Evolutionary conservation across 2,888 invertebrate species (phyloP).

Genomic region (Eupithecia pulchellata): DNA sequence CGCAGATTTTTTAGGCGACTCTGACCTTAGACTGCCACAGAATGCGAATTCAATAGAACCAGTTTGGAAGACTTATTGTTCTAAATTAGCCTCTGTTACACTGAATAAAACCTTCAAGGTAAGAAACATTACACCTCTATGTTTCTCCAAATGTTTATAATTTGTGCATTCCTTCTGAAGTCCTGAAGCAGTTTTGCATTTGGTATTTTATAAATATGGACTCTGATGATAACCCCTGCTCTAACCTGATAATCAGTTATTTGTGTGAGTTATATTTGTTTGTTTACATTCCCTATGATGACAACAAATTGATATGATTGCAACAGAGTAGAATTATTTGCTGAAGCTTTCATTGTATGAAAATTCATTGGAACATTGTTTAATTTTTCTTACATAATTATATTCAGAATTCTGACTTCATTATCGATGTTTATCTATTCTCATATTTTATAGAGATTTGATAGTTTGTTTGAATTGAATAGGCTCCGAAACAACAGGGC

Average conservation of each 20-base stretch:
- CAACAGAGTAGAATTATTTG: background rate
- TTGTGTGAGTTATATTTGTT: constrained; percentile 11
- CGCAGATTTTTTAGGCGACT: constrained; percentile 34
- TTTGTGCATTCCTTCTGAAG: background rate
- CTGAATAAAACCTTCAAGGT: background rate
- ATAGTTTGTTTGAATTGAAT: no score
- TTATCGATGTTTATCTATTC: no score
- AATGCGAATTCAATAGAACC: constrained; percentile 33
- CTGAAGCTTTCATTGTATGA: background rate
- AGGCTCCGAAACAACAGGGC: no score
- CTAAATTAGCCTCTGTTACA: constrained; percentile 4
- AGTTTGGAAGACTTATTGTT: constrained; percentile 34
- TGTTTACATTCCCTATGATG: constrained; percentile 29
- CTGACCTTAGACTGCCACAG: constrained; percentile 36
- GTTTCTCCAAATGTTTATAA: background rate
- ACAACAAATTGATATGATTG: constrained; percentile 5
- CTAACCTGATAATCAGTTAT: constrained; percentile 10
- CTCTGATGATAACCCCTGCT: background rate
- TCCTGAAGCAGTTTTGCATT: background rate
- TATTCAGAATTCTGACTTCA: background rate
- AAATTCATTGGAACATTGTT: background rate
- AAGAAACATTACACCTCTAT: background rate
- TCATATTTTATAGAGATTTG: no score
- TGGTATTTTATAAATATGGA: background rate
- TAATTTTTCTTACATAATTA: background rate